Percentiles rank a stretch among this genome's conserved stretches.
phyloP scores from a whole-genome alignment of 1,140 invertebrate genomes.

The Lasioglossum albipes region DNA sequence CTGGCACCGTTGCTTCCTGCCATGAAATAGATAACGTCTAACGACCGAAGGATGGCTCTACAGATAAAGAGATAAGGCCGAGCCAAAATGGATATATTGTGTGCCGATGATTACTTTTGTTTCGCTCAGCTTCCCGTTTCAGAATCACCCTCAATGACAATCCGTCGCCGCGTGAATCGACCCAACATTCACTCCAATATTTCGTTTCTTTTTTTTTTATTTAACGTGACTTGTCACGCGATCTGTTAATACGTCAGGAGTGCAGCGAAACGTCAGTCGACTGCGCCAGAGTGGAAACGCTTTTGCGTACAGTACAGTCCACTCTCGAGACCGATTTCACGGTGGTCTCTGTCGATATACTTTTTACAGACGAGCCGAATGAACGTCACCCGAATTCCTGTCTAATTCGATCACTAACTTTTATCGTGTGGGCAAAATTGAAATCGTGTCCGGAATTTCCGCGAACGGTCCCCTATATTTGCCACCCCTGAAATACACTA shows the following conservation, averaged over 20 bases:
- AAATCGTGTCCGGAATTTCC: background rate
- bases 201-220: no score
- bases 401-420: constrained; percentile 8
- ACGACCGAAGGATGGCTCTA: background rate
- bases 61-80: constrained; percentile 2
- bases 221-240: background rate
- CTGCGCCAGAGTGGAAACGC: background rate
- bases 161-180: no score
- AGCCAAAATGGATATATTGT: constrained; percentile 9
- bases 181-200: no score
- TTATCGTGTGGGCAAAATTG: background rate
- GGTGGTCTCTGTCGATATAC: background rate
- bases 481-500: background rate
- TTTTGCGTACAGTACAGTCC: background rate
- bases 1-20: constrained; percentile 1
- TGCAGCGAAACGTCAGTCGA: background rate
- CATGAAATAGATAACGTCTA: background rate
- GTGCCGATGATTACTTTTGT: background rate
- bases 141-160: background rate
- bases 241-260: constrained; percentile 1
- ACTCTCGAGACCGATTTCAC: background rate
- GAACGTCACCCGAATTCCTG: background rate
- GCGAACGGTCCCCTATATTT: background rate
- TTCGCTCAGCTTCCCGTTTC: no score
- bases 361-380: background rate